A percentile compares a stretch with the other conserved stretches of the same genome.
Conservation (phyloP, 2,797 vertebrate genomes). For the Spinus pinus region DNA sequence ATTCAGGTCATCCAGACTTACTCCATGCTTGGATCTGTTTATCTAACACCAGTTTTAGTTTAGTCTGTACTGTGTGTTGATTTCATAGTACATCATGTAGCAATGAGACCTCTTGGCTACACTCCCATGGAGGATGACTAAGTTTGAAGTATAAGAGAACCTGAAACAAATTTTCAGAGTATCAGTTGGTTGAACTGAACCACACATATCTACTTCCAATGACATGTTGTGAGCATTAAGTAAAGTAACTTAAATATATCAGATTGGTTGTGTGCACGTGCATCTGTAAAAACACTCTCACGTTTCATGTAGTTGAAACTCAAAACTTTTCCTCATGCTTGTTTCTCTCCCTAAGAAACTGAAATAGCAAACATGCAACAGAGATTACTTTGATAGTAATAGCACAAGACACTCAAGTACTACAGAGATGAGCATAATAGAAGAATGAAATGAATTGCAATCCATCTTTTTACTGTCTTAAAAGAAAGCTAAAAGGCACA, state of each 20-base stretch:
- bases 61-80: constrained; percentile 46
- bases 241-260: constrained; percentile 21
- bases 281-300: not conserved
- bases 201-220: constrained; percentile 4
- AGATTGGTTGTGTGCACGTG: not conserved
- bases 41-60: constrained; percentile 64
- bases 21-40: constrained; percentile 55
- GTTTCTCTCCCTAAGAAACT: not conserved
- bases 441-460: not conserved
- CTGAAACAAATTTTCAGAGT: constrained; percentile 51
- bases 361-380: not conserved
- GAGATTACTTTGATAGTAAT: not conserved
- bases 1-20: constrained; percentile 55
- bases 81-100: constrained; percentile 57
- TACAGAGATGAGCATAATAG: not conserved
- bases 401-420: not conserved
- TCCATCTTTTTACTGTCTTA: not conserved
- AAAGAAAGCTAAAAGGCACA: not conserved
- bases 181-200: constrained; percentile 25
- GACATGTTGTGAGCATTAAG: constrained; percentile 17
- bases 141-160: constrained; percentile 28
- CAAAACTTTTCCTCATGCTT: not conserved
- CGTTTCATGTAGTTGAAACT: constrained; percentile 11
- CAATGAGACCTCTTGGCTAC: constrained; percentile 49
- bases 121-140: constrained; percentile 6